phyloP scores from a whole-genome alignment of 1,140 invertebrate species.

The Drosophila teissieri region DNA sequence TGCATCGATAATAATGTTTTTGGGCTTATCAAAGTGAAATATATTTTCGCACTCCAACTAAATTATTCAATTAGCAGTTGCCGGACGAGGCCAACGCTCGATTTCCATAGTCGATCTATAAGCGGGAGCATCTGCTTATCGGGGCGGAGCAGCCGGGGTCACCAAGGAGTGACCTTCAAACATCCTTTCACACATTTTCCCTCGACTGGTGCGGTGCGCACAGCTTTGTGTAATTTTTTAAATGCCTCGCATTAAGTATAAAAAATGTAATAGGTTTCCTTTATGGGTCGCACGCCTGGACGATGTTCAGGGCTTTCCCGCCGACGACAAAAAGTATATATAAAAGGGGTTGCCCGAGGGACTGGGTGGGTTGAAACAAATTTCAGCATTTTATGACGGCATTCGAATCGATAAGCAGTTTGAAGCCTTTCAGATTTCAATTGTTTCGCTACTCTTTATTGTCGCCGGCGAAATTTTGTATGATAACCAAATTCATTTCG shows the following conservation, averaged over 20 bases:
- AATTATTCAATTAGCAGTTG: constrained; percentile 57
- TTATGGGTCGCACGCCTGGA: constrained; percentile 49
- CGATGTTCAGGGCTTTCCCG: constrained; percentile 17
- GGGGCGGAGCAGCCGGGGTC: constrained; percentile 39
- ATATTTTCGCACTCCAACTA: constrained; percentile 26
- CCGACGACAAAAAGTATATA: neutral
- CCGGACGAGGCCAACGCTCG: constrained; percentile 4
- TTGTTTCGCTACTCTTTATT: constrained; percentile 66
- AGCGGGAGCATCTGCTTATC: constrained; percentile 54
- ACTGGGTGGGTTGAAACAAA: constrained; percentile 23
- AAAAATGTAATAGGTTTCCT: constrained; percentile 71
- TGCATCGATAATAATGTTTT: constrained; percentile 58
- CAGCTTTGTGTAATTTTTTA: constrained; percentile 41
- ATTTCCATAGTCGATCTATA: constrained; percentile 47
- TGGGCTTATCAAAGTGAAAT: constrained; percentile 55
- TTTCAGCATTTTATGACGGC: constrained; percentile 69
- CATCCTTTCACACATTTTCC: constrained; percentile 60
- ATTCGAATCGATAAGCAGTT: constrained; percentile 77
- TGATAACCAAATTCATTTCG: constrained; percentile 69
- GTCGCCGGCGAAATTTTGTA: constrained; percentile 57
- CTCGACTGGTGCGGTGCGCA: constrained; percentile 8
- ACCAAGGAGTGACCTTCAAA: constrained; percentile 65
- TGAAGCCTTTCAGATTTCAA: constrained; percentile 72
- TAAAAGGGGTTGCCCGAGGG: constrained; percentile 10
- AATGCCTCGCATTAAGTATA: constrained; percentile 68